Base-by-base conservation (phyloP, 2,113 vertebrate species). In the Neofelis nebulosa region DNA sequence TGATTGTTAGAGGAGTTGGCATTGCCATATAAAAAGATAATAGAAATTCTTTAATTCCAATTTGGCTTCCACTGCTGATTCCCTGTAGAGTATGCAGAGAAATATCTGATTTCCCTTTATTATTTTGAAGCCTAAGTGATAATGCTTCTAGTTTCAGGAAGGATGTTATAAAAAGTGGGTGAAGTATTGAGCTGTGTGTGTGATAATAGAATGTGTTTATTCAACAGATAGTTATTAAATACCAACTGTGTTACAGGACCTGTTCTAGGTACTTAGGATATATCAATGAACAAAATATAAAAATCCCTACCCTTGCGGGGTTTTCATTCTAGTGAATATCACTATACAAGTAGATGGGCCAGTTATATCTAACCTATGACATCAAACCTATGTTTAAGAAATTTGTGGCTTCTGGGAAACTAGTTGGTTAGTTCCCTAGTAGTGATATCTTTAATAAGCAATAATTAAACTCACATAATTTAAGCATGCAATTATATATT, bases 1-100 rank as follows among this genome's bases (percentile, higher is more conserved):
- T 85, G 86, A 90, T 94, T 87, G 25, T 97, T 90, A 91, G 65
- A 80, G 71, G 29, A 97, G 66, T 94, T 96, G 71, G 69, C 74
- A 73, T 84, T 95, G 41, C 55, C n/a, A 7, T 94, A 74, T 74
- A 61, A 96, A 96, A 97, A 95, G 79, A 94, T 95, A 36, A 94
- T 65, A 95, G 79, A 29, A 66, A 86, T 94, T 88, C 8, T 95
- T 90, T 85, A 92, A 97, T 97, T 98, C 55, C 63, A 90, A 2
- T 92, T 97, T 96, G 63, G 29, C 33, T 18, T 96, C 68, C 89
- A 41, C 95, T 93, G 83, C 91, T 84, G 84, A 91, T 98, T 96
- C 23, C 78, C 87, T 97, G 1, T 88, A 71, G 41, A 90, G 65
- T 92, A 16, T 96, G 29, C 25, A 93, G 79, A 55, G 89, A 69